A percentile compares a stretch with the other conserved stretches of the same genome.
phyloP scores from a whole-genome alignment of 1,140 invertebrate genomes.

The Meloidogyne floridensis region DNA sequence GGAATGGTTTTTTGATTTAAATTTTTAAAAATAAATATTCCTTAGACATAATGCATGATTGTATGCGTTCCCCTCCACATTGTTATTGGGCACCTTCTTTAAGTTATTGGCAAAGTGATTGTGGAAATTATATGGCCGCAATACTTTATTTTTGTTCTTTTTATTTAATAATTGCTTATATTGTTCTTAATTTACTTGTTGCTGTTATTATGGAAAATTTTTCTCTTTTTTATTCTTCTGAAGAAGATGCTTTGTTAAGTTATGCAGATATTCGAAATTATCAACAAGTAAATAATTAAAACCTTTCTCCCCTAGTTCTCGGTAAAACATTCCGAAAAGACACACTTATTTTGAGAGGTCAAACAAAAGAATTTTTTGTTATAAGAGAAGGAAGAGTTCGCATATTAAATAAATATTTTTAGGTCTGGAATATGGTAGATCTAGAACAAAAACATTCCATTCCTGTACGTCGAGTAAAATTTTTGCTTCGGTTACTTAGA shows the following conservation, averaged over 20 bases:
- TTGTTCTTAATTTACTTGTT: slow-evolving; percentile 95
- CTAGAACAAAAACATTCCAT: slow-evolving; percentile 94
- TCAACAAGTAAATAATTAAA: slow-evolving; percentile 74
- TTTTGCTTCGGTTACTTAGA: slow-evolving; percentile 70
- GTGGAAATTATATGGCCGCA: slow-evolving; percentile 78
- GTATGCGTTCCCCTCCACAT: slow-evolving; percentile 76
- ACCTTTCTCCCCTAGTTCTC: too few species aligned
- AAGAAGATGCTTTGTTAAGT: slow-evolving; percentile 92
- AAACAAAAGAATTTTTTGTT: too few species aligned
- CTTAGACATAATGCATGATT: slow-evolving; percentile 46
- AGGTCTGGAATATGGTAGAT: slow-evolving; percentile 97
- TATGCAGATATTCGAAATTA: slow-evolving; percentile 96
- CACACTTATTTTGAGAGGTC: too few species aligned
- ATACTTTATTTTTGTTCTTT: slow-evolving; percentile 79
- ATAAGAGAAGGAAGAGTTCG: too few species aligned
- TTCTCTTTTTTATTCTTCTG: slow-evolving; percentile 98
- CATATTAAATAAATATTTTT: neutral
- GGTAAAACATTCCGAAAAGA: too few species aligned
- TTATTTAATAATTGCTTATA: slow-evolving; percentile 99
- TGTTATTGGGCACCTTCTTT: slow-evolving; percentile 79
- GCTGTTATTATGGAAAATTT: slow-evolving; percentile 99
- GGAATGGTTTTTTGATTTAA: slow-evolving; percentile 84
- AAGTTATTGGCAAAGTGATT: slow-evolving; percentile 99
- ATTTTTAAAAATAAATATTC: slow-evolving; percentile 76
- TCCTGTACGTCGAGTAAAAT: slow-evolving; percentile 80